Conservation (phyloP, 1,140 invertebrate genomes). For the Anagrus nilaparvatae region DNA sequence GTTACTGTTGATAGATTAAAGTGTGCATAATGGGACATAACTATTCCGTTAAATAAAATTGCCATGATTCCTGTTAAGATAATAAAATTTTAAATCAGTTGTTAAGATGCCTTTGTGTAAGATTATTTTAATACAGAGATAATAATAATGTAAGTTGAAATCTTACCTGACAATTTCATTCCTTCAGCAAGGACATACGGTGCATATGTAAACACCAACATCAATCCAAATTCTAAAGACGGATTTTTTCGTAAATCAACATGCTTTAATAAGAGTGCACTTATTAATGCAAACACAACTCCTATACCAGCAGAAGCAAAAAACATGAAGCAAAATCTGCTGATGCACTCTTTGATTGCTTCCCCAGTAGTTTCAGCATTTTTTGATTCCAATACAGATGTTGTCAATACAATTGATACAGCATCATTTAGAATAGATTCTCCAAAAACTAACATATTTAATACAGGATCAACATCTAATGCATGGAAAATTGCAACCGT, state of each 20-base stretch:
- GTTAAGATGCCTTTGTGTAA: not conserved
- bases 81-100: constrained; percentile 10
- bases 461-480: constrained; percentile 84
- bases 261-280: constrained; percentile 90
- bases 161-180: constrained; percentile 81
- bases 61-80: constrained; percentile 88
- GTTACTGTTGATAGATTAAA: constrained; percentile 96
- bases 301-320: constrained; percentile 97
- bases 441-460: constrained; percentile 98
- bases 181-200: constrained; percentile 97
- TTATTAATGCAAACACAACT: constrained; percentile 87
- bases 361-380: constrained; percentile 59
- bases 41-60: constrained; percentile 96
- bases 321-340: constrained; percentile 94
- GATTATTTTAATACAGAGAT: not conserved
- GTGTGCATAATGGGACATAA: constrained; percentile 99
- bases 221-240: constrained; percentile 95
- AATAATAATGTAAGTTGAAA: constrained; percentile 10
- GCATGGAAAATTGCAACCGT: constrained; percentile 98
- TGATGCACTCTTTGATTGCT: constrained; percentile 81
- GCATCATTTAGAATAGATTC: constrained; percentile 98
- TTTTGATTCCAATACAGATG: constrained; percentile 71
- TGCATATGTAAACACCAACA: constrained; percentile 96
- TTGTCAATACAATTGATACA: constrained; percentile 93
- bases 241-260: constrained; percentile 95